Base-by-base conservation (phyloP, 2,113 vertebrate genomes). In the Anoplopoma fimbria region DNA sequence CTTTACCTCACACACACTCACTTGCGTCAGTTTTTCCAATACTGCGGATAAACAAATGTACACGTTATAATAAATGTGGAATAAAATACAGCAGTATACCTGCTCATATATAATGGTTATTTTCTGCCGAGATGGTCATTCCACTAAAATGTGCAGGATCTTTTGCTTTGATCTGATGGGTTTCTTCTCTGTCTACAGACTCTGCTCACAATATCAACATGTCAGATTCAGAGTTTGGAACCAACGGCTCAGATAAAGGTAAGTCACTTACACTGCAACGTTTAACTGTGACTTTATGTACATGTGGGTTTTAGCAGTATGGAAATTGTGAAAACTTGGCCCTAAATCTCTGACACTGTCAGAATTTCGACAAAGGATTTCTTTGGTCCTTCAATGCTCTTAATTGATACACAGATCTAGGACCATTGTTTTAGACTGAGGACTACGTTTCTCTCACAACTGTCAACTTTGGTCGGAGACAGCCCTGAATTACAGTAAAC, bases 171-270 rank as follows among this genome's bases (percentile, higher is more conserved):
- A 67, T 31, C 25, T 47, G 1, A 61, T 42, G 4, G 5, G 33
- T 75, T 77, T 9, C 33, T 64, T 6, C 55, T 25, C 9, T 57
- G 21, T 88, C 33, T 67, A 1, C 92, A 99, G 98, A 99, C 90
- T 96, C 96, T 65, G 92, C 94, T 88, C 94, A 99, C 91, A 92
- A 97, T 74, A 86, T 99, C 89, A 99, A 91, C 81, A 72, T 96
- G 55, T 96, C 97, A n/a, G 96, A 97, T 67, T 79, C 93, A 62
- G 88, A 95, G 40, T 96, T 95, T 84, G 96, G 96, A 69, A 98
- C 96, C 4, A 99, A 99, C 65, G 96, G 95, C 75, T 97, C 96
- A 76, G 94, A 95, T n/a, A 95, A 77, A 95, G 97, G 98, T 98
- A 90, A 92, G 95, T 40, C 38, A 27, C 27, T 29, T 13, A 25